Percentiles rank a stretch among this genome's conserved stretches.
Conservation (phyloP, 2,888 invertebrate species). For the Labia minor region DNA sequence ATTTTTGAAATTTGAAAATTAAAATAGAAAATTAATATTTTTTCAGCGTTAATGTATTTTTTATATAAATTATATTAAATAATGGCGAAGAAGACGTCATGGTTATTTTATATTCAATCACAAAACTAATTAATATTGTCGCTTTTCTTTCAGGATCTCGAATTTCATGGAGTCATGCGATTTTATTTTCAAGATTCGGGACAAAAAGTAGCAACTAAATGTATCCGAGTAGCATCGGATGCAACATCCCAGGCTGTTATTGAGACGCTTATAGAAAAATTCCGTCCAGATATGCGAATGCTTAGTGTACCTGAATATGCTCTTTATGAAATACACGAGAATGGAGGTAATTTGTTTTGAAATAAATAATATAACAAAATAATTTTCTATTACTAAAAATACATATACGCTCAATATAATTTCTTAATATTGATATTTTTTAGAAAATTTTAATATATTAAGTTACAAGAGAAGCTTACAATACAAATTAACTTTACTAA, state of each 20-base stretch:
- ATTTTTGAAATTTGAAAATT: no score
- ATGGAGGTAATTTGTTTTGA: slow-evolving; percentile 47
- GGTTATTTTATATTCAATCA: no score
- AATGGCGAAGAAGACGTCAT: no score
- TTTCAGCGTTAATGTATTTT: no score
- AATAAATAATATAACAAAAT: no score
- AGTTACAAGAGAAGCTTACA: no score
- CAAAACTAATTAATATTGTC: no score
- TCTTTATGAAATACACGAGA: slow-evolving; percentile 61
- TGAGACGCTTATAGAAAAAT: slow-evolving; percentile 95
- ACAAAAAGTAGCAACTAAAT: slow-evolving; percentile 97
- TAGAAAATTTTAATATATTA: no score
- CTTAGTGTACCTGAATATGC: slow-evolving; percentile 53
- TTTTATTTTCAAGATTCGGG: slow-evolving; percentile 99
- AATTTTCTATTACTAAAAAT: not conserved
- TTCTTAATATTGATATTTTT: no score
- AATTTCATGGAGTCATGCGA: slow-evolving; percentile 99
- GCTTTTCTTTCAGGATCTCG: slow-evolving; percentile 66
- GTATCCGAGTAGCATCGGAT: slow-evolving; percentile 93
- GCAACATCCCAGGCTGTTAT: slow-evolving; percentile 94
- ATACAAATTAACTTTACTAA: not conserved
- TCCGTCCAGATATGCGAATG: slow-evolving; percentile 99
- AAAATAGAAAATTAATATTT: no score
- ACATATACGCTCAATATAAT: not conserved
- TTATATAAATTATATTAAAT: no score